Conservation (phyloP, 2,888 invertebrate genomes). For the Masnerella sp. region DNA sequence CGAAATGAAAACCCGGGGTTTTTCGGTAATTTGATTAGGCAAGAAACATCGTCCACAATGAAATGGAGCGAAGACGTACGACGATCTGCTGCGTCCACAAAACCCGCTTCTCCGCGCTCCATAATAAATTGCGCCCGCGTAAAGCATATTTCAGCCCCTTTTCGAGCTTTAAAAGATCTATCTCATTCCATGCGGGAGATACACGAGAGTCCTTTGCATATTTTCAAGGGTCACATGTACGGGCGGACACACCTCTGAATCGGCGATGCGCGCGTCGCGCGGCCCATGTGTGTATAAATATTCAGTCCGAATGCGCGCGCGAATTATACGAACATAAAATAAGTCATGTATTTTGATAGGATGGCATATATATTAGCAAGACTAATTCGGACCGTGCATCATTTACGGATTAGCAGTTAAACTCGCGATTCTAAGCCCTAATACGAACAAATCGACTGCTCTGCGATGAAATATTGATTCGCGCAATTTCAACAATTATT, state of each 20-base stretch:
- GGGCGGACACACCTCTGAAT: conserved; percentile 5
- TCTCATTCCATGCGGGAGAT: conserved; percentile 56
- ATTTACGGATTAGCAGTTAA: conserved; percentile 28
- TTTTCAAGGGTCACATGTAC: conserved; percentile 44
- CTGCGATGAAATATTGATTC: conserved; percentile 11
- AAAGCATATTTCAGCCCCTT: conserved; percentile 59
- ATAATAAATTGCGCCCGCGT: conserved; percentile 58
- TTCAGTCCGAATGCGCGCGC: conserved; percentile 25
- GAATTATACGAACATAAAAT: conserved; percentile 27
- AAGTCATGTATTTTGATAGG: conserved; percentile 31
- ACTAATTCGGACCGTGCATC: conserved; percentile 38
- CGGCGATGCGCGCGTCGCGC: conserved; percentile 7
- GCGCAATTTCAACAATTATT: no score
- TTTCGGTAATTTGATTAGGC: conserved; percentile 52
- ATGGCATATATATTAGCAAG: conserved; percentile 32
- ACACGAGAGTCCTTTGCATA: conserved; percentile 60
- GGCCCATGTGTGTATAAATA: conserved; percentile 19
- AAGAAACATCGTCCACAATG: conserved; percentile 44
- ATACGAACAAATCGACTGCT: neutral
- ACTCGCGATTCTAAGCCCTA: neutral
- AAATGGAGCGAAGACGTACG: conserved; percentile 53
- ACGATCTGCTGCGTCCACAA: conserved; percentile 45
- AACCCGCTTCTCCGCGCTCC: conserved; percentile 46
- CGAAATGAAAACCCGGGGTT: conserved; percentile 9
- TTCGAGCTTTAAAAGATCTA: conserved; percentile 59